Conservation (phyloP, 1,140 invertebrate species). For the Saccostrea echinata region DNA sequence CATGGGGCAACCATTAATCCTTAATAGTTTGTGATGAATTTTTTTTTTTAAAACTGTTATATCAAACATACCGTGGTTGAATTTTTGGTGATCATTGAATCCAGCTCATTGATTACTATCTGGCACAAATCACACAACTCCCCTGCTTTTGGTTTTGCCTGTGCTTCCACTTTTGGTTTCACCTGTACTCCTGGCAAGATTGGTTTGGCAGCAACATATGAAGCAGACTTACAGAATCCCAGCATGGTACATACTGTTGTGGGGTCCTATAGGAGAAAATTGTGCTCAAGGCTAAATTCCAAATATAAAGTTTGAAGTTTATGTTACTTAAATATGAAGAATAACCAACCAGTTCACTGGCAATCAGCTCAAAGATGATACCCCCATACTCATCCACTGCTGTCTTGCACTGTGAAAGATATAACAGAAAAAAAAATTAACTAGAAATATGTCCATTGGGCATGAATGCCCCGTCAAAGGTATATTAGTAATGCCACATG, state of each 20-base stretch:
- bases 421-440: background rate
- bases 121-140: conserved; percentile 45
- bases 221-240: conserved; percentile 43
- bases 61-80: conserved; percentile 15
- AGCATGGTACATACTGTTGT: conserved; percentile 41
- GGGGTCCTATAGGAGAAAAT: conserved; percentile 35
- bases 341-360: conserved; percentile 48
- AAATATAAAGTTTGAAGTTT: background rate
- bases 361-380: conserved; percentile 42
- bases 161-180: background rate
- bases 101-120: conserved; percentile 29
- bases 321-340: background rate
- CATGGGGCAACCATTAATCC: too few relatives aligned
- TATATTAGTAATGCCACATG: too few relatives aligned
- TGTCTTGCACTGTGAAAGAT: conserved; percentile 47
- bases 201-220: background rate
- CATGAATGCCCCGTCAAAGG: too few relatives aligned
- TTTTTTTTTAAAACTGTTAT: background rate
- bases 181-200: background rate
- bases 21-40: too few relatives aligned
- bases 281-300: background rate
- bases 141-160: conserved; percentile 14
- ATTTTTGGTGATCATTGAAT: conserved; percentile 10
- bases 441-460: too few relatives aligned
- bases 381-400: conserved; percentile 44